Evolutionary conservation across 2,888 invertebrate genomes (phyloP), one percentile per base, ranked within the genome.

Genomic region (Eupithecia inturbata): DNA sequence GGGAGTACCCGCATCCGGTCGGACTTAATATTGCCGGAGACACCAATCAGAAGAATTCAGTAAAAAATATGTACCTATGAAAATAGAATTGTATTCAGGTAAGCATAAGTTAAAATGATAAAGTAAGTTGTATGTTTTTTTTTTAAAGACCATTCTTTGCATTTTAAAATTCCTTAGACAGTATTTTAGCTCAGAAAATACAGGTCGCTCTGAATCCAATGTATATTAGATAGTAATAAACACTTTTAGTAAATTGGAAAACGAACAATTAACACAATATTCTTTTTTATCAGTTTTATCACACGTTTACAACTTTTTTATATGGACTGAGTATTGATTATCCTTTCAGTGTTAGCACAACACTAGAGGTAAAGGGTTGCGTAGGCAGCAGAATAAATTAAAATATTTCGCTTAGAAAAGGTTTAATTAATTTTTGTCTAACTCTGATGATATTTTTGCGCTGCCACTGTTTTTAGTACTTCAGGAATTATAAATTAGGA

Each of bases 381-480:
- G 70, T 71, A 22, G 41, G 63, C 67, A 68, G 67, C 62, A 49
- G 70, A 70, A 75, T 75, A 68, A 68, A 75, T 75, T 70, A 75
- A 75, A 75, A 75, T 70, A 64, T 75, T 72, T 75, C 45, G 64
- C 75, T 31, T 45, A 16, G 45, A 64, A 66, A 67, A 70, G 64
- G 69, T 67, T 49, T 67, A 68, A 45, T 67, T 28, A 71, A 68
- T 71, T 71, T 67, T 36, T 39, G 66, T 53, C 62, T 70, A 28
- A 22, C 28, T 66, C 6, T 67, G 69, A 67, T 66, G 66, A 57
- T 68, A 49, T 53, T 39, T 36, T 19, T 39, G 36, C 22, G 39
- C 19, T 5, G 31, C 31, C 36, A n/a, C 26, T 66, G 36, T 36
- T 39, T n/a, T 39, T 16, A 26, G 16, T 22, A 41, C 62, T 31